Base-by-base conservation (phyloP, 2,888 invertebrate species). In the Ophion ellenae region DNA sequence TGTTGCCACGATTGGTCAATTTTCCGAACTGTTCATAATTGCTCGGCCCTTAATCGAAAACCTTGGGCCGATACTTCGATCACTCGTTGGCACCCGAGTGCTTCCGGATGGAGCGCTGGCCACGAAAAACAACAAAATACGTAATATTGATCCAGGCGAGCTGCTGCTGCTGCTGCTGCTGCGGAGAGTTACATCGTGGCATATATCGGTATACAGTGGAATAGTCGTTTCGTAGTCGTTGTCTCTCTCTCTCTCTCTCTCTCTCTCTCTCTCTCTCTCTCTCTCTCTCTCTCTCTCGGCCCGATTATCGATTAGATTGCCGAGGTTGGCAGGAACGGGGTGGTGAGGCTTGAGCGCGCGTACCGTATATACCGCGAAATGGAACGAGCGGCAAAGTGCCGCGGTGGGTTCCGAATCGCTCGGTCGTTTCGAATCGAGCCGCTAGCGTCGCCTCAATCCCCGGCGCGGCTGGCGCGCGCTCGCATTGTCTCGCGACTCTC, bases 231-330 rank as follows among this genome's bases (percentile, higher is more conserved):
- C 73, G 36, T 59, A 67, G 36, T 59, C 71, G 45, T 45, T 69
- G 53, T 45, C 61, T 78, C 74, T 14, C 69, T 81, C 78, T 64
- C 81, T 82, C 70, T 80, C 71, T 79, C 75, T 80, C 67, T 80
- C 80, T 79, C 73, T 73, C 73, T 67, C 70, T 75, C 40, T 75
- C 80, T 70, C 36, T 47, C 69, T 81, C 71, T 81, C 75, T 82
- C 63, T 81, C 80, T 81, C 73, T 76, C 73, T 70, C 66, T 75
- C 40, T 75, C 80, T 70, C 36, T 47, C 69, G 69, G 61, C 36
- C 69, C 84, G 80, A 84, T 81, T 83, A 79, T 86, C 83, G 83
- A 84, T 84, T 86, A 84, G 86, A 83, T 85, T 80, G 73, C 74
- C 83, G 83, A 83, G 81, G 81, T 78, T 81, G 74, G 71, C 77